Evolutionary conservation across 2,113 vertebrate species (phyloP).

Genomic region (Albula goreensis): DNA sequence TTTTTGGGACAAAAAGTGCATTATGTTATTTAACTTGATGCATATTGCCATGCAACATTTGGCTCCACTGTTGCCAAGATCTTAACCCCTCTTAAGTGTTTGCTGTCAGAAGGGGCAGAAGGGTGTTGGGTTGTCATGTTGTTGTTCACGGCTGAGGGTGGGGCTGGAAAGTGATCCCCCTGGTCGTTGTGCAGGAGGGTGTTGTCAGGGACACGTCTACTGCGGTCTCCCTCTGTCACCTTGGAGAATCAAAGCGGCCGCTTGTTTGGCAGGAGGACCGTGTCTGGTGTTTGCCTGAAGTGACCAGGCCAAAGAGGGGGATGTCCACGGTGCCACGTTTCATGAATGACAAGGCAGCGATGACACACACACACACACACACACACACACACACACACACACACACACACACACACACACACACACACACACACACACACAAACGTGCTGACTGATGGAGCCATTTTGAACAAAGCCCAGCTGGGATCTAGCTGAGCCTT

Average conservation of each 20-base stretch:
- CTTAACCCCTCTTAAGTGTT: background rate
- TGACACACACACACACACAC: background rate
- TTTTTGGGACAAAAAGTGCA: background rate
- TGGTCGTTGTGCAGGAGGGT: background rate
- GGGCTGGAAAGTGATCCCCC: background rate
- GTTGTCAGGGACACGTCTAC: background rate
- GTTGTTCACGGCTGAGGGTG: background rate
- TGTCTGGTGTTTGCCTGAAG: background rate
- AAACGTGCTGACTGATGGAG: too few relatives aligned
- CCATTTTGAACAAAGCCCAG: too few relatives aligned
- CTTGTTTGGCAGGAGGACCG: background rate
- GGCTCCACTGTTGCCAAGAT: background rate
- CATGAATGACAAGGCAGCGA: background rate
- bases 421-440: too few relatives aligned
- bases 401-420: too few relatives aligned
- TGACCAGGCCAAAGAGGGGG: background rate
- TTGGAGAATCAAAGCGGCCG: background rate
- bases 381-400: too few relatives aligned
- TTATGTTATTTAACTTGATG: background rate
- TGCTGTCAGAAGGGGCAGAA: background rate
- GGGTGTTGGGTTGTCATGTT: slow-evolving; percentile 5
- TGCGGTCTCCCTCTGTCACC: background rate
- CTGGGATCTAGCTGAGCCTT: too few relatives aligned
- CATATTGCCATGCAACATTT: background rate
- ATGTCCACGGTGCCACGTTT: background rate